Conservation (phyloP, 2,797 vertebrate species). For the Danio albolineatus region DNA sequence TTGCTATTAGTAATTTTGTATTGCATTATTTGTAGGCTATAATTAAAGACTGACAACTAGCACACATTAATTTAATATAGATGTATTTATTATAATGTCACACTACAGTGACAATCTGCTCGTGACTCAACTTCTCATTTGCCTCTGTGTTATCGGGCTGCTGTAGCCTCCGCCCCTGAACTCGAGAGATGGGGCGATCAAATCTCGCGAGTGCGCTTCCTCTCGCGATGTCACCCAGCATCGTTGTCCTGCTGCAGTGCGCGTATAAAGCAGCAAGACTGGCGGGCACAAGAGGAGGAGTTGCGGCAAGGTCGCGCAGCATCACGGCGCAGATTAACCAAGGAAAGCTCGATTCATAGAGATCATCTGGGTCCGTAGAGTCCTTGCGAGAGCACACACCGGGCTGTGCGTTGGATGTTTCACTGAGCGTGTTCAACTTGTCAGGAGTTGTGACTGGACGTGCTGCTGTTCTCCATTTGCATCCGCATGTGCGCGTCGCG, state of each 20-base stretch:
- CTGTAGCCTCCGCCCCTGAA: conserved; percentile 48
- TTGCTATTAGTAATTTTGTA: too few relatives aligned
- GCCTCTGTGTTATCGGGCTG: not conserved
- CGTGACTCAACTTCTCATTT: not conserved
- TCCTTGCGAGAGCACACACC: not conserved
- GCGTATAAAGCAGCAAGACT: conserved; percentile 62
- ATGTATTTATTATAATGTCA: not conserved
- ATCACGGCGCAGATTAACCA: conserved; percentile 51
- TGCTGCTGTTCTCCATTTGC: conserved; percentile 56
- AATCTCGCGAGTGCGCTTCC: conserved; percentile 61
- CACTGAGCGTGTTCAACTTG: not conserved
- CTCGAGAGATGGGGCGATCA: conserved; percentile 18
- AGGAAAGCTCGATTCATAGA: not conserved
- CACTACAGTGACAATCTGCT: not conserved
- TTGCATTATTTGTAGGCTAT: too few relatives aligned
- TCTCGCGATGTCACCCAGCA: conserved; percentile 57
- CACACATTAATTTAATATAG: too few relatives aligned
- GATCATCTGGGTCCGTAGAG: conserved; percentile 1
- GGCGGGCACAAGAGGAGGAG: conserved; percentile 59
- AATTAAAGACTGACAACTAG: too few relatives aligned
- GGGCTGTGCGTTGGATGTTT: not conserved
- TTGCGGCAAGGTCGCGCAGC: conserved; percentile 66
- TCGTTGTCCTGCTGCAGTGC: conserved; percentile 64
- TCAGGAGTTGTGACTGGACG: conserved; percentile 61
- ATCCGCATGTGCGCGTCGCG: conserved; percentile 50